phyloP scores from a whole-genome alignment of 2,888 invertebrate species.

The Tetropium fuscum region DNA sequence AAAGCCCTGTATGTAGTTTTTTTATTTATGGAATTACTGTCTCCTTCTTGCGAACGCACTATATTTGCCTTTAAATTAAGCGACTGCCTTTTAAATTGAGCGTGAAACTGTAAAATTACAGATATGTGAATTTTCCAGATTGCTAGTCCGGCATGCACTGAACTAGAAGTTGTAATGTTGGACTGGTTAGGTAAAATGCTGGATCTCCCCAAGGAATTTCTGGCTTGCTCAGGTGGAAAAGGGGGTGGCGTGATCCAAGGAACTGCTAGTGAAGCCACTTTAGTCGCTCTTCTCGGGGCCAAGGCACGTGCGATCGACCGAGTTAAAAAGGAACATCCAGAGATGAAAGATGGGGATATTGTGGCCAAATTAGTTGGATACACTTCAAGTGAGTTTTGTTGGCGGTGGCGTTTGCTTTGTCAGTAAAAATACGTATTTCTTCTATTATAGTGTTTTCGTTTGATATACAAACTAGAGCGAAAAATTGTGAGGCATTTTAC shows the following conservation, averaged over 20 bases:
- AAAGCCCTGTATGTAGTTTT: no score
- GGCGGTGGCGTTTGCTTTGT: no score
- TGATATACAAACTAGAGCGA: no score
- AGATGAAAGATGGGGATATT: slow-evolving; percentile 80
- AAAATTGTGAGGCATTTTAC: no score
- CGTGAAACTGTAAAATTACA: no score
- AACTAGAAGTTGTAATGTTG: slow-evolving; percentile 93
- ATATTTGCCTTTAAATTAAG: no score
- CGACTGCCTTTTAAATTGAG: no score
- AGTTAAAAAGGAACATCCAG: slow-evolving; percentile 78
- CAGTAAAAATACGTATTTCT: no score
- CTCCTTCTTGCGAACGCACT: no score
- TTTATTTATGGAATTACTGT: no score
- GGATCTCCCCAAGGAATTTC: slow-evolving; percentile 85
- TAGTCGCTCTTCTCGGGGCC: slow-evolving; percentile 92
- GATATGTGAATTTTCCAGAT: slow-evolving; percentile 79
- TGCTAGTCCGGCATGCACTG: slow-evolving; percentile 95
- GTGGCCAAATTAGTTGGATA: slow-evolving; percentile 88
- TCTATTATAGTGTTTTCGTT: no score
- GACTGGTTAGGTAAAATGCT: slow-evolving; percentile 97
- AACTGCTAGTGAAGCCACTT: slow-evolving; percentile 94
- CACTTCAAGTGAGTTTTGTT: slow-evolving; percentile 77
- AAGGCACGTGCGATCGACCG: slow-evolving; percentile 79
- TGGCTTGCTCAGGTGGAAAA: slow-evolving; percentile 83
- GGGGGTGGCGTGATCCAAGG: slow-evolving; percentile 94